phyloP scores from a whole-genome alignment of 1,140 invertebrate genomes.

The Nylanderia fulva region DNA sequence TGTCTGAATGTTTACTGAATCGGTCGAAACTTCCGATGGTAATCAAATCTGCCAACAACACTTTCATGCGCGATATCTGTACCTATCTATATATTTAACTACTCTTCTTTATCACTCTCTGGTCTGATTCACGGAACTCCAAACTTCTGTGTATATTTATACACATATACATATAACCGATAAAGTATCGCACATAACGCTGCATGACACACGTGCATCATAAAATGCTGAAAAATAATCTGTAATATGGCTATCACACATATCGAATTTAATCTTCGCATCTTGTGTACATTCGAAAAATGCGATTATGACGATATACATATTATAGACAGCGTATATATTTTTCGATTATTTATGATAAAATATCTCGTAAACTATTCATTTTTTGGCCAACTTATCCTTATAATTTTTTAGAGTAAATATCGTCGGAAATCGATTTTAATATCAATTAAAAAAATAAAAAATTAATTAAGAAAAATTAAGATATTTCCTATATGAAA shows the following conservation, averaged over 20 bases:
- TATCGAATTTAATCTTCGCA: not conserved
- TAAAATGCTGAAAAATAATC: constrained; percentile 4
- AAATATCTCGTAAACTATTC: too few relatives aligned
- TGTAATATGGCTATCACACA: not conserved
- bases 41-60: constrained; percentile 63
- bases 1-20: constrained; percentile 63
- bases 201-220: not conserved
- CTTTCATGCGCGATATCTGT: constrained; percentile 67
- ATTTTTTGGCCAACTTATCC: too few relatives aligned
- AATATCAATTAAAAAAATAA: too few relatives aligned
- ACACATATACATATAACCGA: constrained; percentile 2
- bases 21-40: constrained; percentile 60
- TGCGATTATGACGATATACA: not conserved
- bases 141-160: constrained; percentile 32
- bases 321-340: not conserved
- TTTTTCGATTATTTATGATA: not conserved
- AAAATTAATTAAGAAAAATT: too few relatives aligned
- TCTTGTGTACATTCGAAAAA: not conserved
- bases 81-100: constrained; percentile 56
- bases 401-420: too few relatives aligned
- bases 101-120: constrained; percentile 57
- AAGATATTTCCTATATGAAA: too few relatives aligned
- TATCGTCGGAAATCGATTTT: too few relatives aligned
- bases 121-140: constrained; percentile 29
- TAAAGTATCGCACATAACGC: not conserved